These are phyloP conservation scores for Pleuronectes platessa DNA, from an alignment of 2,113 vertebrate genomes.

Conservation along the genomic window DNA sequence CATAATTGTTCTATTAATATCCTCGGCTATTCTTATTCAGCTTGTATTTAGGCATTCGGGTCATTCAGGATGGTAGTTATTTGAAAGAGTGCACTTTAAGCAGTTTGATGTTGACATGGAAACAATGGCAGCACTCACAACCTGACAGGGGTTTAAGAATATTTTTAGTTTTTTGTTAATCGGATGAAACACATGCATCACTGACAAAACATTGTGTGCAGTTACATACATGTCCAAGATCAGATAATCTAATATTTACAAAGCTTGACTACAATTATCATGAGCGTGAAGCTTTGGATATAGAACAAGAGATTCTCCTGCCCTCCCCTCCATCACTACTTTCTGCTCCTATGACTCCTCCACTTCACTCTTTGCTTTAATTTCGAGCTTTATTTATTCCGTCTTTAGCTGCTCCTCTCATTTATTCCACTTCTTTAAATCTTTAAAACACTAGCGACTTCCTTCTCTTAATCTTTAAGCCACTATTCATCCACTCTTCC, in stretches of 20 bases:
- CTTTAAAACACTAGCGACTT: not conserved
- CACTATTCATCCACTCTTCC: slow-evolving; percentile 17
- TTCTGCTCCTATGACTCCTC: slow-evolving; percentile 16
- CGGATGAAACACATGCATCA: slow-evolving; percentile 12
- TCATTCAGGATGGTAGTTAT: slow-evolving; percentile 65
- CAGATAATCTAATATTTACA: slow-evolving; percentile 74
- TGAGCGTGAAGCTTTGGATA: slow-evolving; percentile 74
- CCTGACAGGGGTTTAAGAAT: slow-evolving; percentile 8
- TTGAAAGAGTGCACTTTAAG: slow-evolving; percentile 60
- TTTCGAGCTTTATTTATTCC: slow-evolving; percentile 11
- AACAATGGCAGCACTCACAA: slow-evolving; percentile 30
- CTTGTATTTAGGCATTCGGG: slow-evolving; percentile 62
- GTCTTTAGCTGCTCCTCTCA: not conserved
- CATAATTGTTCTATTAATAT: slow-evolving; percentile 79
- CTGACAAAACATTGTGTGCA: slow-evolving; percentile 3
- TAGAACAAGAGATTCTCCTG: slow-evolving; percentile 63
- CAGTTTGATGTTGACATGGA: slow-evolving; percentile 30
- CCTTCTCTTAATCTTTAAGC: slow-evolving; percentile 27
- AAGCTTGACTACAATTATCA: slow-evolving; percentile 82
- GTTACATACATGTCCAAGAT: slow-evolving; percentile 50
- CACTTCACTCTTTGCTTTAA: slow-evolving; percentile 7
- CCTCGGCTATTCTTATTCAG: slow-evolving; percentile 59
- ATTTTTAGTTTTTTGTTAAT: not conserved
- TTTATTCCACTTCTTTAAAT: slow-evolving; percentile 13
- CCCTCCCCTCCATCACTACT: slow-evolving; percentile 13